A percentile compares a stretch with the other conserved stretches of the same genome.
These are phyloP conservation scores for Masticophis lateralis DNA, from an alignment of 2,797 vertebrate species.

Conservation along the genomic window DNA sequence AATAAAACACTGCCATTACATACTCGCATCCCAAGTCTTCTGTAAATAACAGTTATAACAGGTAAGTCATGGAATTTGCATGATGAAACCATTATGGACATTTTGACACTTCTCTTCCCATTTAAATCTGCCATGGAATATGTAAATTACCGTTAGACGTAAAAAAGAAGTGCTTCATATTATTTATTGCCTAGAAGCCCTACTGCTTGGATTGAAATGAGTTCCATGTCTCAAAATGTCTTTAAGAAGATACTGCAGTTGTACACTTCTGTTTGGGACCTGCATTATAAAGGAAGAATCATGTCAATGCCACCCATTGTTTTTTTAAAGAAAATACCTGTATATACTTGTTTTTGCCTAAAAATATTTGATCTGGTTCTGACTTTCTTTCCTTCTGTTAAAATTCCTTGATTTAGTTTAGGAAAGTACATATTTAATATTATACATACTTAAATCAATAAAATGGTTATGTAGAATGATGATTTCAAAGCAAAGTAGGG, in stretches of 20 bases:
- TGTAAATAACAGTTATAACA: not conserved
- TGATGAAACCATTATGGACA: not conserved
- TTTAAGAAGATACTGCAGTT: not conserved
- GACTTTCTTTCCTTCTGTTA: not conserved
- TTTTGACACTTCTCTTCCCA: not conserved
- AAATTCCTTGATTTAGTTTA: too few species aligned
- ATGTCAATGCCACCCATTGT: not conserved
- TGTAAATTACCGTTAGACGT: not conserved
- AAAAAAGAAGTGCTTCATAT: not conserved
- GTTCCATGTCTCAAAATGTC: not conserved
- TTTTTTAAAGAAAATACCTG: not conserved
- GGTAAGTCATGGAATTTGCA: not conserved
- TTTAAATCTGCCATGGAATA: not conserved
- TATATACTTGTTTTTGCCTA: slow-evolving; percentile 15
- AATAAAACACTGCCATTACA: not conserved
- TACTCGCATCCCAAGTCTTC: not conserved
- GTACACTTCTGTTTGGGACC: not conserved
- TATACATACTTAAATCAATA: not conserved
- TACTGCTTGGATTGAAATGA: not conserved
- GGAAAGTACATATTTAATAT: not conserved
- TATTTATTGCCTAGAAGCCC: not conserved
- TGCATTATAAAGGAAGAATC: not conserved
- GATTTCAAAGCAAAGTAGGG: slow-evolving; percentile 10
- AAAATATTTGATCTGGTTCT: not conserved
- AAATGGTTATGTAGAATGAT: not conserved